Base-by-base conservation (phyloP, 1,140 invertebrate species). In the Mactra quadrangularis region DNA sequence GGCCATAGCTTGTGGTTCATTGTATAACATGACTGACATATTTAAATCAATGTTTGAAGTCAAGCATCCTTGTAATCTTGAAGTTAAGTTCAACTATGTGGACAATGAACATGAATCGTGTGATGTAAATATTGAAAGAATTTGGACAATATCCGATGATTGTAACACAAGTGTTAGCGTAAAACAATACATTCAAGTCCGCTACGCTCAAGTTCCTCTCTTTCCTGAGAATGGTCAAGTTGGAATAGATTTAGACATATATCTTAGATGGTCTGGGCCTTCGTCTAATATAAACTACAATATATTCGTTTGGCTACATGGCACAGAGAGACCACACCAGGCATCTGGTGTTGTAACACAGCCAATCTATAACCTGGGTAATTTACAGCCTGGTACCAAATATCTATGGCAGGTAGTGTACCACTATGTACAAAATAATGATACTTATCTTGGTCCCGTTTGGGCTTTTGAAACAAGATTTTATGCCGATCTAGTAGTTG, bases 11-110 rank as follows among this genome's bases (percentile, higher is more conserved):
- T 70, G 66, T 35, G 66, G 66, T 35, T n/a, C 66, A 15, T 41
- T 70, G 1, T 13, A n/a, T 17, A 52, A 52, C 9, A 29, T 70
- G 50, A 70, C 66, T 19, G 66, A 70, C 29, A 22, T 35, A 0
- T n/a, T 70, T 1, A 33, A 29, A 53, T 70, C 66, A 29, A 70
- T 70, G 66, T 70, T 70, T 52, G n/a, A 4, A 31, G 17, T 70
- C 2, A 6, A 70, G 3, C 45, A 70, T 31, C 66, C 66, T 0
- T 70, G 66, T 53, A 29, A 35, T 13, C 17, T 70, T 3, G 25
- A 50, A 27, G 66, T 70, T n/a, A 29, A 29, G 29, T 15, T 70
- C 17, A 70, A 17, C 1, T 70, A 47, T 17, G 2, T 1, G 9
- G 66, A 70, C 22, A 35, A 70, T n/a, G 1, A 29, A 22, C 25